These are phyloP conservation scores for Cydia strobilella DNA, from an alignment of 1,140 invertebrate species.

Conservation along the genomic window DNA sequence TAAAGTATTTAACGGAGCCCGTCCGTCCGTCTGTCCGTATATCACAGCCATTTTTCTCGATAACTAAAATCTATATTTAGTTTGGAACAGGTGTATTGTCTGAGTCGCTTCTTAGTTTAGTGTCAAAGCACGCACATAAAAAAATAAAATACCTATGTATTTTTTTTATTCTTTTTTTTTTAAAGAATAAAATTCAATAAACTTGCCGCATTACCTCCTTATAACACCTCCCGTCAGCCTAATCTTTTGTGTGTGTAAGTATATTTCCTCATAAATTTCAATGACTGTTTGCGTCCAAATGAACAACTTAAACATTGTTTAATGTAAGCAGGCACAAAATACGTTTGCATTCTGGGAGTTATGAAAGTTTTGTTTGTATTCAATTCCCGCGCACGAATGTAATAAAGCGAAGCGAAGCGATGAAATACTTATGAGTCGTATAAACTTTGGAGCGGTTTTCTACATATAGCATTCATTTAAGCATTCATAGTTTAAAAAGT, in stretches of 20 bases:
- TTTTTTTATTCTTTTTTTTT: too few relatives aligned
- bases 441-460: not conserved
- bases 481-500: too few relatives aligned
- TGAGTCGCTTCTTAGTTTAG: too few relatives aligned
- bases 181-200: not conserved
- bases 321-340: not conserved
- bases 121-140: too few relatives aligned
- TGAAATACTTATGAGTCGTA: not conserved
- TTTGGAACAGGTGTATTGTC: too few relatives aligned
- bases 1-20: too few relatives aligned
- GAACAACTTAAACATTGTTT: not conserved
- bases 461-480: too few relatives aligned
- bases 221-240: not conserved
- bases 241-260: not conserved
- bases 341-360: not conserved
- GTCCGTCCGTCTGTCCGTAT: too few relatives aligned
- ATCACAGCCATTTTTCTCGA: too few relatives aligned
- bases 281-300: not conserved
- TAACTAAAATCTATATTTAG: too few relatives aligned
- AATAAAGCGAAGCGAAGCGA: conserved; percentile 1
- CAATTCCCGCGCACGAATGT: not conserved
- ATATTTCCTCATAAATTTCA: conserved; percentile 11
- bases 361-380: conserved; percentile 4
- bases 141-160: too few relatives aligned
- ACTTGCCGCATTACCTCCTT: not conserved